Base-by-base conservation (phyloP, 1,140 invertebrate genomes). In the Euglossa dilemma region DNA sequence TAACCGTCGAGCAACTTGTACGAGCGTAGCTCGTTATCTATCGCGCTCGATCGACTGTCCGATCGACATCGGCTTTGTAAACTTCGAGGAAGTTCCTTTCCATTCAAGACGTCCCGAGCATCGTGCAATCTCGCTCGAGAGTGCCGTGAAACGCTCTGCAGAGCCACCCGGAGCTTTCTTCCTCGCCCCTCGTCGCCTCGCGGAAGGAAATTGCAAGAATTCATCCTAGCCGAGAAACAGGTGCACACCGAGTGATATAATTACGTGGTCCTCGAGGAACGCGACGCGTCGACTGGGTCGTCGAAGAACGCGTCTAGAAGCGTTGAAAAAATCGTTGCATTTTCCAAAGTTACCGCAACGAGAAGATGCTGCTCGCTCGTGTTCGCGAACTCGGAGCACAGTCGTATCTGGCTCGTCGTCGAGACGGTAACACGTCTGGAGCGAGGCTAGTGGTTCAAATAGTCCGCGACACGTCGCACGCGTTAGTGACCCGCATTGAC, bases 31-130 rank as follows among this genome's bases (percentile, higher is more conserved):
- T 74, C 69, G 61, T 64, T 73, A 85, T 84, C 76, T 86, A 67
- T 70, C 66, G 45, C 70, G 64, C 70, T 54, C 77, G 77, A 78
- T 16, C 59, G 67, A 18, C 57, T 50, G 77, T 25, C 36, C 56
- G 77, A 80, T 74, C 63, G 52, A 66, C 69, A 83, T 73, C 63
- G 57, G 80, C 80, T 82, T 76, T 75, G 80, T 57, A 54, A 82
- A 87, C 76, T 76, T 83, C 52, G 28, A 71, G 82, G 74, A 87
- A 88, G 70, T 89, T 87, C 66, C 75, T 80, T 79, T 59, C 80
- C 70, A 74, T 79, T 82, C 70, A 61, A 80, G 67, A 83, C 75
- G 56, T 80, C 59, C 54, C 70, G 52, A 56, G 47, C 66, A 54
- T 47, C 72, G 80, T 54, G 73, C 73, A 79, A 86, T 87, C 80